Evolutionary conservation across 2,797 vertebrate genomes (phyloP), one percentile per base, ranked within the genome.

Genomic region (Perodicticus potto): DNA sequence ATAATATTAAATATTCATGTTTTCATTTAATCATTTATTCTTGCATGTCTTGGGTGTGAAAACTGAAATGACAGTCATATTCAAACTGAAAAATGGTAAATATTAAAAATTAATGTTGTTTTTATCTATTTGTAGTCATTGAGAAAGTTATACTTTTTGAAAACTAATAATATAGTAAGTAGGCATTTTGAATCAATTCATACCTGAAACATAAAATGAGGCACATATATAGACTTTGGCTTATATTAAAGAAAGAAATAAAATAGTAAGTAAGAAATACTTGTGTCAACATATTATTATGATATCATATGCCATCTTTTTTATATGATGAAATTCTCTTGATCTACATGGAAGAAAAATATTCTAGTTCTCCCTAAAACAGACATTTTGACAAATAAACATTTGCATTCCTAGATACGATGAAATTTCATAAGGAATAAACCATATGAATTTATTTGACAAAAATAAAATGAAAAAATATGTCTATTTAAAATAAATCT

Each of bases 81-180:
- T 82, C 43, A 72, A 89, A 76, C n/a, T 74, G 49, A 91, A 19
- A 34, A 82, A 34, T 6, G 13, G 9, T 55, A n/a, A 81, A 3
- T 40, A 86, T 95, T 89, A 86, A 94, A 95, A 57, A 94, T 85
- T 74, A 69, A 91, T 92, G 69, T 29, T 84, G 11, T 37, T 92
- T 90, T 80, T 70, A 89, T 81, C 29, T 40, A 20, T 94, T 89
- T 81, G 3, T 61, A 76, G 45, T 89, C 80, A 70, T 57, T 91
- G 23, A 93, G 40, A 84, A 43, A 84, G 55, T 22, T 65, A 43
- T 86, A 37, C 10, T 69, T 65, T n/a, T 63, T 86, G 37, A 10
- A 82, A 16, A 76, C 57, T 92, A 95, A 72, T 91, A 84, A 85
- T 17, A 69, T 3, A 84, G 37, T 40, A 69, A 27, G 4, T 16